Conservation (phyloP, 2,888 invertebrate genomes). For the Acronicta psi region DNA sequence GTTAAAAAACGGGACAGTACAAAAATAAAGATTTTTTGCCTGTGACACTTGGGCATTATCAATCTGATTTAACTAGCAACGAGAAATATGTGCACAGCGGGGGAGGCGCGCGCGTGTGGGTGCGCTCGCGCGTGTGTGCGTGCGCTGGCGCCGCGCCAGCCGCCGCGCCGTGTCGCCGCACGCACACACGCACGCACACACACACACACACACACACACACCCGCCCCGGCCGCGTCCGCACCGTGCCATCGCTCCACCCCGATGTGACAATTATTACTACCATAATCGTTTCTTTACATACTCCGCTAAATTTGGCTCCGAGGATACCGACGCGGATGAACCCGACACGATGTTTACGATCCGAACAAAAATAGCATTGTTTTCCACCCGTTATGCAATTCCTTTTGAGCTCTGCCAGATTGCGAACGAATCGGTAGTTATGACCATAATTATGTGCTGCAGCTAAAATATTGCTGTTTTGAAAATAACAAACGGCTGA, state of each 20-base stretch:
- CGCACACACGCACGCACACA: conserved; percentile 30
- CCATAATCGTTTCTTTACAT: conserved; percentile 76
- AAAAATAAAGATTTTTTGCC: conserved; percentile 79
- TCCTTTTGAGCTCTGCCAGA: conserved; percentile 62
- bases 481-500: conserved; percentile 35
- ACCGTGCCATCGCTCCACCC: conserved; percentile 42
- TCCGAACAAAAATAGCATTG: conserved; percentile 70
- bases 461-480: conserved; percentile 43
- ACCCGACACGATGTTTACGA: conserved; percentile 63
- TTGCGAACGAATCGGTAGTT: conserved; percentile 37
- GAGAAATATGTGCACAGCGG: conserved; percentile 67
- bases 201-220: too few relatives aligned
- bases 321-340: conserved; percentile 68
- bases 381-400: conserved; percentile 68
- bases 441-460: conserved; percentile 42
- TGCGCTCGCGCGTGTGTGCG: conserved; percentile 49
- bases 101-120: conserved; percentile 58
- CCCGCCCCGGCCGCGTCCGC: conserved; percentile 15
- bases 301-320: conserved; percentile 74
- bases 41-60: conserved; percentile 87
- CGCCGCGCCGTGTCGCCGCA: conserved; percentile 49
- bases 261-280: conserved; percentile 77
- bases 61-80: conserved; percentile 85
- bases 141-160: conserved; percentile 65
- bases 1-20: conserved; percentile 69